Percentiles rank a stretch among this genome's conserved stretches.
These are phyloP conservation scores for Resseliella maxima DNA, from an alignment of 2,888 invertebrate genomes.

Conservation along the genomic window DNA sequence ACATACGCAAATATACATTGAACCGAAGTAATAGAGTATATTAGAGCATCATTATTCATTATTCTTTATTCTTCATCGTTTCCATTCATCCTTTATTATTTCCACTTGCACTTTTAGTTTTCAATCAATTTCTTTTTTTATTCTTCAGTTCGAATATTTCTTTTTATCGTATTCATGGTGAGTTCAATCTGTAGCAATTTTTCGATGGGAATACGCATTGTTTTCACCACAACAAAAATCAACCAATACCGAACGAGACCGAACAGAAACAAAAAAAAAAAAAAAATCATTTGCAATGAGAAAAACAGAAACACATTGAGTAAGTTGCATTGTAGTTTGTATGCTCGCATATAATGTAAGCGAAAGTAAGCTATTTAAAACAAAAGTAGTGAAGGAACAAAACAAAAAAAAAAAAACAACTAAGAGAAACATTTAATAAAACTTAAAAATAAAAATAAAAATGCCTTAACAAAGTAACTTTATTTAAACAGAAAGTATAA, in stretches of 20 bases:
- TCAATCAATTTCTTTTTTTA: neutral
- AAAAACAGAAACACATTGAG: constrained; percentile 26
- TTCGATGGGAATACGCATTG: neutral
- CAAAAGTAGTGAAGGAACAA: neutral
- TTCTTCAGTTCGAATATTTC: neutral
- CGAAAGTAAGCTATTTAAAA: constrained; percentile 3
- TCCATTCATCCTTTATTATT: neutral
- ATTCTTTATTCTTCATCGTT: no score
- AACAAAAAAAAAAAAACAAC: neutral
- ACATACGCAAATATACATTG: no score
- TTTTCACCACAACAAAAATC: neutral
- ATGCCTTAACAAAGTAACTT: constrained; percentile 51
- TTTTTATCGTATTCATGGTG: neutral
- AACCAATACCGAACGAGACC: neutral
- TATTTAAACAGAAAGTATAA: constrained; percentile 4
- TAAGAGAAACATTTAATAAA: constrained; percentile 1
- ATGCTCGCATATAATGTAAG: constrained; percentile 51
- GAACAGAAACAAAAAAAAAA: neutral
- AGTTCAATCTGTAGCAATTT: neutral
- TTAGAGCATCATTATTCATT: no score
- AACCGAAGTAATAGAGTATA: no score
- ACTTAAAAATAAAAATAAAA: constrained; percentile 17
- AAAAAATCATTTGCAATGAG: neutral
- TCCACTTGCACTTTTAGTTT: neutral
- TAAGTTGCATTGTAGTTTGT: constrained; percentile 44